Conservation (phyloP, 2,888 invertebrate genomes). For the Drosophila cyrtoloma region DNA sequence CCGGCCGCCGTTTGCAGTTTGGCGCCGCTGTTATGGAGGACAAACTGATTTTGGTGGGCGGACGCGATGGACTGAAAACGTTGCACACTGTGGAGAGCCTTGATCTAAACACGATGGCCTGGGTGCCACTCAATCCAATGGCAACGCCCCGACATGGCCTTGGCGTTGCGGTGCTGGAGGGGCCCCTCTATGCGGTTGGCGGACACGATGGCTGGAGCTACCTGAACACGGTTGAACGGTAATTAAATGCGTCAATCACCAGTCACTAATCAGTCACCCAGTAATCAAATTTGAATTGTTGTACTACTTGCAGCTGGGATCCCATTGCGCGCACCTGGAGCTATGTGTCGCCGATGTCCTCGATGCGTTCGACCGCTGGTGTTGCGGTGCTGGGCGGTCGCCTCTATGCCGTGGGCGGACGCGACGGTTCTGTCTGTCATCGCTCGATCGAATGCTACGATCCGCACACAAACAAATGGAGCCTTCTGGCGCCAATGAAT, state of each 20-base stretch:
- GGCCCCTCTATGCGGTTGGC: constrained; percentile 96
- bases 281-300: neutral
- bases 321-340: constrained; percentile 95
- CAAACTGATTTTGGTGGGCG: constrained; percentile 94
- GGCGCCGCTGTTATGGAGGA: constrained; percentile 94
- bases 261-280: neutral
- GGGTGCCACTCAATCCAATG: constrained; percentile 94
- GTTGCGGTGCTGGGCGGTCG: constrained; percentile 94
- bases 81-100: constrained; percentile 96
- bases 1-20: constrained; percentile 91
- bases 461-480: constrained; percentile 91
- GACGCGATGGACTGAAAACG: constrained; percentile 96
- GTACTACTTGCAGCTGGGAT: constrained; percentile 89
- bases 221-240: constrained; percentile 95
- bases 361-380: constrained; percentile 94
- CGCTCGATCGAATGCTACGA: constrained; percentile 95
- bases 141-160: constrained; percentile 94
- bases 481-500: constrained; percentile 94
- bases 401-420: constrained; percentile 96
- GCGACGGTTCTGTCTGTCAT: constrained; percentile 96
- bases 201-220: constrained; percentile 96
- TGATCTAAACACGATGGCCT: constrained; percentile 92
- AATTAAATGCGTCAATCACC: constrained; percentile 10
- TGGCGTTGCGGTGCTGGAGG: constrained; percentile 91
- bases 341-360: constrained; percentile 95